These are phyloP conservation scores for Brachionus sp. DNA, from an alignment of 1,140 invertebrate genomes.

Conservation along the genomic window DNA sequence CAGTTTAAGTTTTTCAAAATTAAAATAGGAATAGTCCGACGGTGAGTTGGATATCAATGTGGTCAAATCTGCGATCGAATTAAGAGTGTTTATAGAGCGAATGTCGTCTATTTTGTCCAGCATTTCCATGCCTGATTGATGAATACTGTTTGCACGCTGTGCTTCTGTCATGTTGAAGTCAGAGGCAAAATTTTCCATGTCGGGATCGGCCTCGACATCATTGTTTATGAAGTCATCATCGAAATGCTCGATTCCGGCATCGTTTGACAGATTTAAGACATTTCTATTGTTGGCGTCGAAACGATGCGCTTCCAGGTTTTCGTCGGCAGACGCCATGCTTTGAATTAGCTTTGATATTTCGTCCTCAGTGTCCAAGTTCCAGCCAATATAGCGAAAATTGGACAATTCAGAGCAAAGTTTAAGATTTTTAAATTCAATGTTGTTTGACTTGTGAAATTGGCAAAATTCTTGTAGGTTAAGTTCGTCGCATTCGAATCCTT, in stretches of 20 bases:
- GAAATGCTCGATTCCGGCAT: background rate
- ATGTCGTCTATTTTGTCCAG: constrained; percentile 36
- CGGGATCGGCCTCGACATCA: background rate
- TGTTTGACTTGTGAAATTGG: background rate
- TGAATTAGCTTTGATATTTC: constrained; percentile 27
- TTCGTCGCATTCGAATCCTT: background rate
- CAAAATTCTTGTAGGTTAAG: background rate
- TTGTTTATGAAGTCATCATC: constrained; percentile 24
- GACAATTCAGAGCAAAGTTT: constrained; percentile 21
- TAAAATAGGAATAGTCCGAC: constrained; percentile 42
- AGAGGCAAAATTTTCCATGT: background rate
- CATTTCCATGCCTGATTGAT: constrained; percentile 30
- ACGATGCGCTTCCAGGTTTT: constrained; percentile 36
- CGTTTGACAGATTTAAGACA: background rate
- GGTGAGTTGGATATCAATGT: constrained; percentile 38
- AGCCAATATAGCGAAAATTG: constrained; percentile 39
- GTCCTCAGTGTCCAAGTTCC: constrained; percentile 37
- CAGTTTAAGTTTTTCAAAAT: constrained; percentile 29
- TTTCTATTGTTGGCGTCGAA: constrained; percentile 30
- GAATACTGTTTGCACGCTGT: background rate
- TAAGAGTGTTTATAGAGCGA: background rate
- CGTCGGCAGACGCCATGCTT: background rate
- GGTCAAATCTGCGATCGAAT: constrained; percentile 36
- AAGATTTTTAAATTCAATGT: background rate
- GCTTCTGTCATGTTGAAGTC: background rate